Percentiles rank a stretch among this genome's conserved stretches.
phyloP scores from a whole-genome alignment of 2,797 vertebrate species.

The Pipistrellus pipistrellus region DNA sequence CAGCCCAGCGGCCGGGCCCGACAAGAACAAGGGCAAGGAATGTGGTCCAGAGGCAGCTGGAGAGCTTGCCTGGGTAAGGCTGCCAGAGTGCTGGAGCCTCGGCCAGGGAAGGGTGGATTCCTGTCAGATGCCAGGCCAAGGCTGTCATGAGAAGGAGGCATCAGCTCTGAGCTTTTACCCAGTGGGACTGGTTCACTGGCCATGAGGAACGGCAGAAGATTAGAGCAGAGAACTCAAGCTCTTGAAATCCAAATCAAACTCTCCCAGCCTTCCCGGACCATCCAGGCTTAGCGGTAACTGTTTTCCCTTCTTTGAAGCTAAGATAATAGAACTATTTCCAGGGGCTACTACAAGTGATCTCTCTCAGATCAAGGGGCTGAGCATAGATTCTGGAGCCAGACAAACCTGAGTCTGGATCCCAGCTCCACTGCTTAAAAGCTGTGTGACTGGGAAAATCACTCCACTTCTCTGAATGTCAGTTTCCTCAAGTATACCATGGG shows the following conservation, averaged over 20 bases:
- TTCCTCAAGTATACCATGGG: constrained; percentile 50
- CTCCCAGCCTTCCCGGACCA: background rate
- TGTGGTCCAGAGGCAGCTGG: background rate
- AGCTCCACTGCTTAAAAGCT: constrained; percentile 10
- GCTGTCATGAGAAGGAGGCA: constrained; percentile 10
- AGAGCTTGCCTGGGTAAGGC: background rate
- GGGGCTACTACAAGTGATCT: background rate
- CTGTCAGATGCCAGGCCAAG: constrained; percentile 1
- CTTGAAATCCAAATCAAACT: constrained; percentile 13
- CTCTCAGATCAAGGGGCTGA: constrained; percentile 7
- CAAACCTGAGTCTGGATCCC: background rate
- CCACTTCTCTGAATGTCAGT: constrained; percentile 33
- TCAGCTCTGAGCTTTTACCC: constrained; percentile 6
- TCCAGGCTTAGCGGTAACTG: background rate
- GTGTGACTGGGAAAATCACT: constrained; percentile 8
- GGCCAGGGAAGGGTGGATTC: background rate
- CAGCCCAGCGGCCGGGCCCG: background rate
- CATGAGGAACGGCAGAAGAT: background rate
- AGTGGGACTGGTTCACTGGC: background rate
- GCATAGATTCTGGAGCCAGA: constrained; percentile 37
- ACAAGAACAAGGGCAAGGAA: background rate
- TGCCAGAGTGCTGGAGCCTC: background rate
- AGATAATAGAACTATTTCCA: background rate
- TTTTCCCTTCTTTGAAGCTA: constrained; percentile 31
- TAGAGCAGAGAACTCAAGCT: background rate